phyloP scores from a whole-genome alignment of 2,113 vertebrate species.

The Anthoscopus minutus region DNA sequence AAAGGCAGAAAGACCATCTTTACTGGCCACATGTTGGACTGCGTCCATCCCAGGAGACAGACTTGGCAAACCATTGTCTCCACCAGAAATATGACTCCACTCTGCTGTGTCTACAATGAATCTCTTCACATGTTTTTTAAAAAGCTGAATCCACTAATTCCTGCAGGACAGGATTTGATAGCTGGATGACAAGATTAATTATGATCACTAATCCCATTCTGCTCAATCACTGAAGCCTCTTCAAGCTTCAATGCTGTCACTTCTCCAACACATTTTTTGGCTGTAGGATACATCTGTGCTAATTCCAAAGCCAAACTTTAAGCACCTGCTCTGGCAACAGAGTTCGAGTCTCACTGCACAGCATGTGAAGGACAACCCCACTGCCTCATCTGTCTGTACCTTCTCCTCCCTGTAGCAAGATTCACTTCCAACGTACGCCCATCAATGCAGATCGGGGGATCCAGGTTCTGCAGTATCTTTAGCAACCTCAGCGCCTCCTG shows the following conservation, averaged over 20 bases:
- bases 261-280: neutral
- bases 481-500: slow-evolving; percentile 92
- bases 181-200: neutral
- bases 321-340: neutral
- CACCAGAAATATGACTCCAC: neutral
- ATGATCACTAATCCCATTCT: neutral
- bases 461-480: slow-evolving; percentile 87
- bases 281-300: neutral
- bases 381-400: slow-evolving; percentile 39
- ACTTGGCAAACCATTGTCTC: neutral
- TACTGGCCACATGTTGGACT: neutral
- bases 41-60: neutral
- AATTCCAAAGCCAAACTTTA: neutral
- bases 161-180: neutral
- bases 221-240: neutral
- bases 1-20: neutral
- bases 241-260: neutral
- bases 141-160: neutral
- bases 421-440: slow-evolving; percentile 90
- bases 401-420: slow-evolving; percentile 81
- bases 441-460: slow-evolving; percentile 87
- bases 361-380: neutral
- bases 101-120: neutral
- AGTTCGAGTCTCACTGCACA: neutral
- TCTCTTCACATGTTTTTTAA: neutral